phyloP scores from a whole-genome alignment of 2,113 vertebrate species.

The Pseudorhombus dupliciocellatus region DNA sequence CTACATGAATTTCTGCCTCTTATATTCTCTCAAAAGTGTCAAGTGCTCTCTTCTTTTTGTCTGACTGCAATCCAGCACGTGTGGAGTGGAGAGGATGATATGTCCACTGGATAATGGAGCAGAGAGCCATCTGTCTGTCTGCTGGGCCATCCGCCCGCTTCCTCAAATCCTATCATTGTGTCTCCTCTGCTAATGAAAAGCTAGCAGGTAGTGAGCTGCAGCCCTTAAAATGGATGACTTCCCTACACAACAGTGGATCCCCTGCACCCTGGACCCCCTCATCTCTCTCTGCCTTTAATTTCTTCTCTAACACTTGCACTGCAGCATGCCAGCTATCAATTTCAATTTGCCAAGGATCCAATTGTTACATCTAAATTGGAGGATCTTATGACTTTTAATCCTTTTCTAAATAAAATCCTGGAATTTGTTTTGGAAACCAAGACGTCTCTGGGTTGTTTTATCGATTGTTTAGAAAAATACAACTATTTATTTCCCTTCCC shows the following conservation, averaged over 20 bases:
- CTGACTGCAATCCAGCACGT: slow-evolving; percentile 1
- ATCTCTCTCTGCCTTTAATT: slow-evolving; percentile 8
- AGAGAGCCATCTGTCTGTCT: slow-evolving; percentile 51
- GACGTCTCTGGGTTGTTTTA: slow-evolving; percentile 34
- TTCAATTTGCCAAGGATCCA: neutral
- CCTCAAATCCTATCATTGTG: slow-evolving; percentile 42
- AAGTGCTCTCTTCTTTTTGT: slow-evolving; percentile 43
- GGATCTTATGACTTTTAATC: neutral
- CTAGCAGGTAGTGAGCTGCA: slow-evolving; percentile 51
- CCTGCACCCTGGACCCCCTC: slow-evolving; percentile 7
- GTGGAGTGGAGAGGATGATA: slow-evolving; percentile 17
- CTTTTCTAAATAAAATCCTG: slow-evolving; percentile 7
- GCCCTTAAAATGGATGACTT: slow-evolving; percentile 56
- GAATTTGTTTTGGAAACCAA: slow-evolving; percentile 33
- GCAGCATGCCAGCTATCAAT: neutral
- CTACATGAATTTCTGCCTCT: slow-evolving; percentile 18
- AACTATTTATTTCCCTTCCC: neutral
- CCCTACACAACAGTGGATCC: slow-evolving; percentile 31
- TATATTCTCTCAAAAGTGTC: slow-evolving; percentile 47
- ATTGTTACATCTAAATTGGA: neutral
- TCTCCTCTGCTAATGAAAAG: slow-evolving; percentile 66
- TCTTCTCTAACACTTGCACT: slow-evolving; percentile 1
- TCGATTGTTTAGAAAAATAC: slow-evolving; percentile 1
- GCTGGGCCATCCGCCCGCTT: slow-evolving; percentile 24
- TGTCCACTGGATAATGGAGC: slow-evolving; percentile 53